Evolutionary conservation across 1,140 invertebrate genomes (phyloP), one percentile per base, ranked within the genome.

Genomic region (Trissolcus basalis): DNA sequence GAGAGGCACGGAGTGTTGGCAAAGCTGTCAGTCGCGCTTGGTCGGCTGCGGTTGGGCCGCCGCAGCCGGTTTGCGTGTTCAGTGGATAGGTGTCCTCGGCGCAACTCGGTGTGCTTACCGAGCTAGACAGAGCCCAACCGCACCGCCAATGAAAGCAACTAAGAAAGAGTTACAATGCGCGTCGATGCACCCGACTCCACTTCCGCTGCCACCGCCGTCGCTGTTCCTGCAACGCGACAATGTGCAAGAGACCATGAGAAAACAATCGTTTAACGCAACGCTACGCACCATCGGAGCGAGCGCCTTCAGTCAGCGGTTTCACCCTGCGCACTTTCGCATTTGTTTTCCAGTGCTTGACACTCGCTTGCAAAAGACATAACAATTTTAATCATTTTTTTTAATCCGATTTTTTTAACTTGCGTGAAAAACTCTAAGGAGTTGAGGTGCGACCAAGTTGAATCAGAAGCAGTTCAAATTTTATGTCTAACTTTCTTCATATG

Each of bases 11-110:
- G 84, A 87, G 85, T 88, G 85, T 87, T 87, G 83, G 85, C 83
- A 85, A 87, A 85, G 82, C 84, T 87, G 85, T 87, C 83, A 85
- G 86, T 87, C 83, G 84, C 83, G 85, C 83, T 86, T 80, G 86
- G 86, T 83, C 83, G 86, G 79, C 81, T 87, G 84, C 81, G 87
- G 87, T 87, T 86, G 78, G 82, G 80, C 81, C 78, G 81, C 83
- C 83, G 81, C 85, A 84, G 83, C 85, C 85, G 81, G 83, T 87
- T 86, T 86, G 83, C 85, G 83, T 86, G 83, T 84, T 83, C 84
- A 73, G 78, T 72, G 73, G 80, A 83, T 84, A 84, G 78, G 83
- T 86, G 85, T 85, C 85, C 81, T 85, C 82, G 81, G 80, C 78
- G 77, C 70, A 68, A 74, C 72, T 81, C 77, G 63, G 43, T 83